Base-by-base conservation (phyloP, 1,140 invertebrate genomes). In the Hypothenemus hampei region DNA sequence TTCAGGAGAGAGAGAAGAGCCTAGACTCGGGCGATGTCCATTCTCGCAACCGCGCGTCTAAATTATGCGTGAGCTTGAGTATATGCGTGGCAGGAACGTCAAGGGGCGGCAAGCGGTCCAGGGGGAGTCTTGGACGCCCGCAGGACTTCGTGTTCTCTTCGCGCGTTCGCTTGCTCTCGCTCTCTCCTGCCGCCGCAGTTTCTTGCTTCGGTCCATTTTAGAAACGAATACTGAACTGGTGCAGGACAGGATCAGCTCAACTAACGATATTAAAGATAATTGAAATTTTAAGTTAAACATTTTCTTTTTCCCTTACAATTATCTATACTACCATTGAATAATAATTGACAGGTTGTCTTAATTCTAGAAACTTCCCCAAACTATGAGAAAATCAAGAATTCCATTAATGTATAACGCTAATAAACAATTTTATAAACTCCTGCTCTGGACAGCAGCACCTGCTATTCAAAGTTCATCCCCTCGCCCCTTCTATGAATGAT, bases 1-100 rank as follows among this genome's bases (percentile, higher is more conserved):
- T 69, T 69, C 64, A 67, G 64, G 62, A 67, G 64, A n/a, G n/a
- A n/a, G n/a, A n/a, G n/a, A n/a, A n/a, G n/a, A n/a, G n/a, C n/a
- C n/a, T n/a, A n/a, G n/a, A n/a, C 67, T 66, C 58, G 67, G 67
- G 67, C 67, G 67, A 67, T 69, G 65, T 69, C 65, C 67, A 67
- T 69, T 69, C 65, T 63, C 53, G 62, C 65, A 63, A 64, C 67
- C 65, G 64, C 67, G 63, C 63, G 63, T 67, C 67, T 69, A 69
- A 69, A 69, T 69, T 69, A 69, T 69, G 67, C 67, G 67, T 69
- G 67, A 69, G 67, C 67, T n/a, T 67, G 65, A 69, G 65, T 69
- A 66, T 69, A 69, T 69, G 67, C 67, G 64, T 67, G 65, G 65
- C 65, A 63, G 65, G 62, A 60, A 64, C 67, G 67, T 69, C 67